Evolutionary conservation across 2,113 vertebrate species (phyloP).

Genomic region (Calyptomena viridis): DNA sequence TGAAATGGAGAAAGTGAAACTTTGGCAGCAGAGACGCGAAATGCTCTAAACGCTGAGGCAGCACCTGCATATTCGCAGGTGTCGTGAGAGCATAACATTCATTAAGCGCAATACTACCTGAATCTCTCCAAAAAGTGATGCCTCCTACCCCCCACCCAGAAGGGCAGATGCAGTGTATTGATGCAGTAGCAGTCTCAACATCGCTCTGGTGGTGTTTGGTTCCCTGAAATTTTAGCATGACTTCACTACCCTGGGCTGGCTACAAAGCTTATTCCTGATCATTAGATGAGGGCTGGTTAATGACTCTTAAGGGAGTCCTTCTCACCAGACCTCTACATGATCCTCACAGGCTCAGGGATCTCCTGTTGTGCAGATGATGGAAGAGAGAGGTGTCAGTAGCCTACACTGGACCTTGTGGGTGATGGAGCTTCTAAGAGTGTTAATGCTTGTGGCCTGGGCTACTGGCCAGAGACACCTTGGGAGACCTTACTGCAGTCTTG

Average conservation of each 20-base stretch:
- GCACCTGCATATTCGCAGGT: not conserved
- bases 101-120: not conserved
- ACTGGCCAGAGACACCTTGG: fast-evolving
- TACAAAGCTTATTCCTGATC: not conserved
- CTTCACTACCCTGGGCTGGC: not conserved
- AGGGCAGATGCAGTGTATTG: not conserved
- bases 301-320: not conserved
- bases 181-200: not conserved
- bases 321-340: not conserved
- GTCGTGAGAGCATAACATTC: fast-evolving
- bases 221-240: not conserved
- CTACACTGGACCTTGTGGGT: fast-evolving
- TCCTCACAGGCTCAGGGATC: not conserved
- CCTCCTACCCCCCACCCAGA: not conserved
- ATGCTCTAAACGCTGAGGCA: not conserved
- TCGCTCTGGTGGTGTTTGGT: fast-evolving
- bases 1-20: not conserved
- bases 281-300: fast-evolving
- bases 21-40: not conserved
- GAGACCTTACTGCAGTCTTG: not conserved
- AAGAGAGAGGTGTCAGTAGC: not conserved
- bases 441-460: fast-evolving
- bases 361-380: fast-evolving
- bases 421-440: fast-evolving
- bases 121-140: not conserved